phyloP scores from a whole-genome alignment of 2,113 vertebrate species.

The Laticauda colubrina region DNA sequence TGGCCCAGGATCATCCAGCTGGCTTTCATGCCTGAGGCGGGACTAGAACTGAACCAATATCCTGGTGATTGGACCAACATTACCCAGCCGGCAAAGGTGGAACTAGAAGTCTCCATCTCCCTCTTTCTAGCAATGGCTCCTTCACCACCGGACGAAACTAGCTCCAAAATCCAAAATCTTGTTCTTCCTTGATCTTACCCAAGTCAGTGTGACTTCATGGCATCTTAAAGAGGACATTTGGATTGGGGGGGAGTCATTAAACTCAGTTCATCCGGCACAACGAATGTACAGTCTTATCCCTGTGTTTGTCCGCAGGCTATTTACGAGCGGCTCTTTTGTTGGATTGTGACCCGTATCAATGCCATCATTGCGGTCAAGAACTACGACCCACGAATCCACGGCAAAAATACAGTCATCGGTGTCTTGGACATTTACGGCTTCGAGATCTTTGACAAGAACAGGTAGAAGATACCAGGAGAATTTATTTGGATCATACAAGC shows the following conservation, averaged over 20 bases:
- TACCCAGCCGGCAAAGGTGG: not conserved
- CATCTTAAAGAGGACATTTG: not conserved
- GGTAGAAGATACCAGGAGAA: conserved; percentile 61
- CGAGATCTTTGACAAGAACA: conserved; percentile 93
- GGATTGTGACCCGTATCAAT: conserved; percentile 89
- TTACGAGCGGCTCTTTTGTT: conserved; percentile 91
- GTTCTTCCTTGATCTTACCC: not conserved
- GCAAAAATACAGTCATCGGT: conserved; percentile 91
- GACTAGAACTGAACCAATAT: too few relatives aligned
- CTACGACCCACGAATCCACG: conserved; percentile 82
- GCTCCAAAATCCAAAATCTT: not conserved
- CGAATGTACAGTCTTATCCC: fast-evolving
- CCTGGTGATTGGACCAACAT: not conserved
- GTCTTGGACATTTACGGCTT: conserved; percentile 96
- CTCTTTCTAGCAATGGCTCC: not conserved
- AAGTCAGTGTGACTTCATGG: not conserved
- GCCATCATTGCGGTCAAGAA: conserved; percentile 77
- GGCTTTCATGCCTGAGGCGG: not conserved
- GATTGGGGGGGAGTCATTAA: too few relatives aligned
- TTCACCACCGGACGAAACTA: not conserved
- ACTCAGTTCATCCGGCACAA: too few relatives aligned
- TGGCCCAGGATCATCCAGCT: not conserved
- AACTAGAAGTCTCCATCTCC: not conserved
- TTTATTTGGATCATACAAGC: not conserved
- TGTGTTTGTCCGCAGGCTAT: conserved; percentile 72